A percentile compares a stretch with the other conserved stretches of the same genome.
These are phyloP conservation scores for Xiphophorus couchianus DNA, from an alignment of 2,113 vertebrate species.

Conservation along the genomic window DNA sequence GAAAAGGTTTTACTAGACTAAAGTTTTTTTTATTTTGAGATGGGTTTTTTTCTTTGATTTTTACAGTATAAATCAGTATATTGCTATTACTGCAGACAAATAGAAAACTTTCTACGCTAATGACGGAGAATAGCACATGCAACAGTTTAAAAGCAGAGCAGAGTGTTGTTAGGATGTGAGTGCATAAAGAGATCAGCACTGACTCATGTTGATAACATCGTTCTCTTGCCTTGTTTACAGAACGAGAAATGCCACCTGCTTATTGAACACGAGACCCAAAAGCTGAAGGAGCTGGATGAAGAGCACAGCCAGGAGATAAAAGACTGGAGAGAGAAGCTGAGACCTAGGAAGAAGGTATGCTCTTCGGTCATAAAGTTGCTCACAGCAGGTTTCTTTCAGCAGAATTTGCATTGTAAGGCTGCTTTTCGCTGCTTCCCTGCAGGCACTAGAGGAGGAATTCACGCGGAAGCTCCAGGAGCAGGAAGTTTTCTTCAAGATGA, in stretches of 20 bases:
- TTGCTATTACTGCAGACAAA: background rate
- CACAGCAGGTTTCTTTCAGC: background rate
- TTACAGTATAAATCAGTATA: no score
- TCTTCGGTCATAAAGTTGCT: background rate
- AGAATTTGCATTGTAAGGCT: background rate
- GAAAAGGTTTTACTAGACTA: no score
- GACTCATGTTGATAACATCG: background rate
- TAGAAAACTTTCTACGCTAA: background rate
- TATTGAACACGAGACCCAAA: slow-evolving; percentile 98
- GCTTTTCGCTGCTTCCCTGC: slow-evolving; percentile 63
- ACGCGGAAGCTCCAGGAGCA: slow-evolving; percentile 96
- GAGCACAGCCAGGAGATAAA: slow-evolving; percentile 94
- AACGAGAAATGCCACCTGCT: slow-evolving; percentile 99
- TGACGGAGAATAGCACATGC: background rate
- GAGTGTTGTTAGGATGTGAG: background rate
- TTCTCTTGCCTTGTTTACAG: slow-evolving; percentile 75
- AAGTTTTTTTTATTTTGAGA: no score
- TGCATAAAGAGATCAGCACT: background rate
- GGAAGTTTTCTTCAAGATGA: slow-evolving; percentile 99
- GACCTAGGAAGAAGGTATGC: slow-evolving; percentile 95
- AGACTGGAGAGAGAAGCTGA: slow-evolving; percentile 96
- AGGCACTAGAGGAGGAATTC: slow-evolving; percentile 98
- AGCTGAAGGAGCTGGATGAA: slow-evolving; percentile 97
- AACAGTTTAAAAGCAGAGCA: background rate
- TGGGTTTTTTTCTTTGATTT: no score